Percentiles rank a stretch among this genome's conserved stretches.
phyloP scores from a whole-genome alignment of 2,888 invertebrate genomes.

The Protula sp. region DNA sequence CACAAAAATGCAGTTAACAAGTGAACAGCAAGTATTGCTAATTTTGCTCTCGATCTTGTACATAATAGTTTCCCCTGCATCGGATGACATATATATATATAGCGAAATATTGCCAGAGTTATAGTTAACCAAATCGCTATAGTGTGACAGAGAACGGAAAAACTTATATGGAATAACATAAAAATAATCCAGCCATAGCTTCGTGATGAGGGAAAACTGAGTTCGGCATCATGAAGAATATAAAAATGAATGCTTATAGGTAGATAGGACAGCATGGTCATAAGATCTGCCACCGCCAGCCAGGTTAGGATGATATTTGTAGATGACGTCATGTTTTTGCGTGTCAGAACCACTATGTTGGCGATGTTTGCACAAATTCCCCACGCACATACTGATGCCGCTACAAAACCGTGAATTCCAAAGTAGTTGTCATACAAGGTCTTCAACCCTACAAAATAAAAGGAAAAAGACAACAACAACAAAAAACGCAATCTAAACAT shows the following conservation, averaged over 20 bases:
- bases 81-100: conserved; percentile 67
- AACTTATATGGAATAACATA: conserved; percentile 73
- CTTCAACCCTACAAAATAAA: conserved; percentile 17
- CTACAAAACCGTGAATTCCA: conserved; percentile 74
- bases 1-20: conserved; percentile 78
- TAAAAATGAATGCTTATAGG: conserved; percentile 74
- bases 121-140: conserved; percentile 91
- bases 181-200: conserved; percentile 53
- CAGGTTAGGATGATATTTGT: conserved; percentile 83
- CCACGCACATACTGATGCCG: conserved; percentile 79
- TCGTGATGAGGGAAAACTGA: conserved; percentile 33
- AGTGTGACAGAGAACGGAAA: conserved; percentile 80
- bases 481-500: too few species aligned
- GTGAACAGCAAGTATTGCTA: conserved; percentile 74
- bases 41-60: conserved; percentile 72
- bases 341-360: conserved; percentile 83
- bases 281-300: conserved; percentile 78
- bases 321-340: conserved; percentile 83
- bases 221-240: conserved; percentile 34
- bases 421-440: conserved; percentile 35
- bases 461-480: too few species aligned
- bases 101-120: conserved; percentile 87
- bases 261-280: conserved; percentile 85
- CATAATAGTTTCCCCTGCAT: conserved; percentile 78
- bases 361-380: conserved; percentile 85